A percentile compares a stretch with the other conserved stretches of the same genome.
Evolutionary conservation across 2,797 vertebrate genomes (phyloP).

Genomic region (Sebastes itinus): DNA sequence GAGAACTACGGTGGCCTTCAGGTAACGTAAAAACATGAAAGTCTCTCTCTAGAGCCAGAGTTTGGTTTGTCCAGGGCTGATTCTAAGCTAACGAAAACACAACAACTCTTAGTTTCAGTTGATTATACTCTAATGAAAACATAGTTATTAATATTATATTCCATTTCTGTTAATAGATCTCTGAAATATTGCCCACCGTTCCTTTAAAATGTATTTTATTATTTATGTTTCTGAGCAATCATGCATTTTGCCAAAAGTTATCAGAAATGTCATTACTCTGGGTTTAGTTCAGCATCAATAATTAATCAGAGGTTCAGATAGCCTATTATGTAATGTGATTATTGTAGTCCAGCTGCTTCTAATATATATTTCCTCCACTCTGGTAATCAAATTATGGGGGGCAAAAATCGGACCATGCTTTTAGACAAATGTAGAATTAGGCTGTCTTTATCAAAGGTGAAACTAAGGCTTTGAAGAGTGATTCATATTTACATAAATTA

Average conservation of each 20-base stretch:
- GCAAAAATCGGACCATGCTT: neutral
- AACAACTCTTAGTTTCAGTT: too few relatives aligned
- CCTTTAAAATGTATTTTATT: neutral
- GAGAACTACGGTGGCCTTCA: too few relatives aligned
- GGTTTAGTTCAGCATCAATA: neutral
- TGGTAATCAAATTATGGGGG: slow-evolving; percentile 8
- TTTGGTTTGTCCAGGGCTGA: too few relatives aligned
- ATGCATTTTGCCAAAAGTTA: neutral
- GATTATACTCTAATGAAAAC: too few relatives aligned
- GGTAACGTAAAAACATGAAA: too few relatives aligned
- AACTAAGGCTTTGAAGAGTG: slow-evolving; percentile 33
- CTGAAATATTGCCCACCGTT: too few relatives aligned
- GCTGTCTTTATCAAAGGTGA: slow-evolving; percentile 37
- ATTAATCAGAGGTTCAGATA: slow-evolving; percentile 1
- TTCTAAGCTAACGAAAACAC: too few relatives aligned
- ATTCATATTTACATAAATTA: slow-evolving; percentile 35
- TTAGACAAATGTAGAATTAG: slow-evolving; percentile 21
- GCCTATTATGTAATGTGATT: slow-evolving; percentile 17
- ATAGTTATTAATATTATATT: too few relatives aligned
- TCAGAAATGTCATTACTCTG: neutral
- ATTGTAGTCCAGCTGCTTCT: neutral
- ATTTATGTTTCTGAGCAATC: neutral
- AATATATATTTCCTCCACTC: neutral
- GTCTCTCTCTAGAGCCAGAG: too few relatives aligned
- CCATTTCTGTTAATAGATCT: too few relatives aligned